Base-by-base conservation (phyloP, 2,797 vertebrate species). In the Ciconia nigra region DNA sequence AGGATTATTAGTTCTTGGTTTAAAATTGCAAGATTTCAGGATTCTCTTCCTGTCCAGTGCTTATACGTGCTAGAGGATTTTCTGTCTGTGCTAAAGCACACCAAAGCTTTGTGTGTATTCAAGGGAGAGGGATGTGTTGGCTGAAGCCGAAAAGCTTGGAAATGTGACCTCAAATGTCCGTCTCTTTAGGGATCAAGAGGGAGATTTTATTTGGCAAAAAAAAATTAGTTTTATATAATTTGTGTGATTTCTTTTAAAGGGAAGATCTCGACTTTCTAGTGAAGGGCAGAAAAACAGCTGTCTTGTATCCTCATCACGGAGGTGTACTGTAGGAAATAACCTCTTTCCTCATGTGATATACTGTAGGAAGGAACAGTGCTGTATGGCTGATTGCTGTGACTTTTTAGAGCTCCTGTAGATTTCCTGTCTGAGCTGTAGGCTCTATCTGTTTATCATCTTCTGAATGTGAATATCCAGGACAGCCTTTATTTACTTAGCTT, bases 401-500 rank as follows among this genome's bases (percentile, higher is more conserved):
- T 84, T 87, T 77, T 46, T 76, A 37, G 33, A 77, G 91, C 84
- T 94, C 42, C 63, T 67, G 31, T 31, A 72, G 87, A 21, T 95
- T 59, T 73, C 74, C 89, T 79, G 73, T 33, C 69, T 67, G 79
- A 74, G 24, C 66, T 67, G 7, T 35, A 76, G 49, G 46, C 71
- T 52, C 15, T 46, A 6, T 67, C 16, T 55, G 25, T 65, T 83
- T 84, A 37, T 80, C 15, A 6, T 69, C 71, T 80, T 70, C 77
- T 81, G 69, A 28, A 39, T 22, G 24, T 37, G 71, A 73, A 24
- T 61, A 26, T 37, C 63, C 72, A 49, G 28, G n/a, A 26, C 37
- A 73, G 78, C 54, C 52, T 92, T 84, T 94, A 76, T 92, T 95
- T 91, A 31, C 49, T 94, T 67, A 88, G 49, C 46, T 74, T 92